Evolutionary conservation across 2,797 vertebrate species (phyloP), one percentile per base, ranked within the genome.

Genomic region (Remorina albescens): DNA sequence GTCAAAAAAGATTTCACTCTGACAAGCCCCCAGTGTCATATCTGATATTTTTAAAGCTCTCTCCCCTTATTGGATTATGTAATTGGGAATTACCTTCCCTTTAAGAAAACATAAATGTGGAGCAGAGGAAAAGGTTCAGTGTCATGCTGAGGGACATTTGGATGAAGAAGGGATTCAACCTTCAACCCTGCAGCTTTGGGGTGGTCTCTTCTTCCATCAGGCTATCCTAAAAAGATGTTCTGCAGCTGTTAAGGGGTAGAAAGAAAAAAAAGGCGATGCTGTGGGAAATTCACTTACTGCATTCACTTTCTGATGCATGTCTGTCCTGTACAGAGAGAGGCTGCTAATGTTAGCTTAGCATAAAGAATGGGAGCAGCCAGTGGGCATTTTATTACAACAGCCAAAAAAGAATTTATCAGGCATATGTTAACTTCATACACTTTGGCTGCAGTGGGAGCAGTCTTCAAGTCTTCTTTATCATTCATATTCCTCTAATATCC

Each of bases 11-110:
- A 82, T 67, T 76, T 86, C 23, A 54, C 37, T 74, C 62, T 44
- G 63, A 74, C 81, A 75, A 82, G 47, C 41, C 62, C 46, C 39
- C 5, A 6, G 39, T 81, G 86, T 82, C 78, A 68, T 34, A 63
- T 78, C 55, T 64, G 71, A 72, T 81, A 53, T 41, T 58, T 63
- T 79, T 64, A 79, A 58, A 72, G 54, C 68, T 67, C 41, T 16
- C 5, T 64, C 26, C 37, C 32, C 37, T 79, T 70, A 80, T 50
- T 76, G 74, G 69, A 83, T 82, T 73, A 82, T 55, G 39, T 66
- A 70, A 41, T 68, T 16, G 41, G 46, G 60, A 61, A 70, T 51
- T 51, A 23, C n/a, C 53, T 74, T 63, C 54, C 15, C 54, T 66
- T 63, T 74, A 59, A 67, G 49, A 73, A 74, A 50, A 81, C 51